Percentiles rank a stretch among this genome's conserved stretches.
phyloP scores from a whole-genome alignment of 2,888 invertebrate genomes.

The Sminthurides aquaticus region DNA sequence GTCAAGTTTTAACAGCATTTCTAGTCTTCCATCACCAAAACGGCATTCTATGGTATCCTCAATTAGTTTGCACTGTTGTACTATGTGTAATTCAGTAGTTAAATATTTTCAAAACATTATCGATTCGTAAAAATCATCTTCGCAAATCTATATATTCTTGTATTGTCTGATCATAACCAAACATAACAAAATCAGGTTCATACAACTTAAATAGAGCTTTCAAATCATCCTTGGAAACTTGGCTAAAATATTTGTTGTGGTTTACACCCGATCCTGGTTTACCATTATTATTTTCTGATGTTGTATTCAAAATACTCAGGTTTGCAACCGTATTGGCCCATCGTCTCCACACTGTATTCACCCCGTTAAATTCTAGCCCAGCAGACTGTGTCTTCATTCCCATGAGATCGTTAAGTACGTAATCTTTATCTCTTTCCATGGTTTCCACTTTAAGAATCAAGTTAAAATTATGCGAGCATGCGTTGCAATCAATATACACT shows the following conservation, averaged over 20 bases:
- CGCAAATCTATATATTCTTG: constrained; percentile 26
- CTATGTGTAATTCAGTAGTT: too few relatives aligned
- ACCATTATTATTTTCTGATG: neutral
- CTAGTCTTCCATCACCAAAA: too few relatives aligned
- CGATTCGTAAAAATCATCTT: too few relatives aligned
- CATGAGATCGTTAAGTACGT: constrained; percentile 25
- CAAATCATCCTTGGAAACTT: constrained; percentile 24
- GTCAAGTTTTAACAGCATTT: too few relatives aligned
- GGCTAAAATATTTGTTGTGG: constrained; percentile 31
- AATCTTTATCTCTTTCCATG: constrained; percentile 30
- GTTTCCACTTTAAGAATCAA: constrained; percentile 39
- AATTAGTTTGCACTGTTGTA: too few relatives aligned
- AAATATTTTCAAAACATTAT: too few relatives aligned
- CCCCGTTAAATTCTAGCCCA: constrained; percentile 19
- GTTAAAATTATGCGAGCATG: constrained; percentile 34
- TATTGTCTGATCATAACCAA: constrained; percentile 25
- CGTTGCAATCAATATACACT: constrained; percentile 36
- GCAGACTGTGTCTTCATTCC: constrained; percentile 4
- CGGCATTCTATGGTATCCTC: too few relatives aligned
- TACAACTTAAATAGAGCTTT: constrained; percentile 29
- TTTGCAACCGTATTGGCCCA: constrained; percentile 28
- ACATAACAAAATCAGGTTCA: constrained; percentile 33
- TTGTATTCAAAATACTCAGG: neutral
- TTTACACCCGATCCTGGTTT: constrained; percentile 15
- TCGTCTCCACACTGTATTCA: constrained; percentile 30